phyloP scores from a whole-genome alignment of 2,888 invertebrate species.

The Yponomeuta plumbellus region DNA sequence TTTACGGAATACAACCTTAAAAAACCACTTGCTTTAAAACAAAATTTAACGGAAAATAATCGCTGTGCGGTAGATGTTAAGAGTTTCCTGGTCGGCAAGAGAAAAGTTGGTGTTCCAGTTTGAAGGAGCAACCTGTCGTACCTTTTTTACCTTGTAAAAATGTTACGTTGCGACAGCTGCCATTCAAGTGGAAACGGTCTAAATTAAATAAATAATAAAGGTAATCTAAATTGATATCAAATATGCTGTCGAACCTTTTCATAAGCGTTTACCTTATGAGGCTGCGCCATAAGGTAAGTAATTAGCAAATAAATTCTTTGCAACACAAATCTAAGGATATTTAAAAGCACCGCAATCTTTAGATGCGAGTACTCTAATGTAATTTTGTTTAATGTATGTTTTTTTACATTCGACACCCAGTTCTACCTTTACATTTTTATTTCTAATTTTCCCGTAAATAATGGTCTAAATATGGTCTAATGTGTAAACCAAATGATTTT shows the following conservation, averaged over 20 bases:
- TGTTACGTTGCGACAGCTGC: conserved; percentile 3
- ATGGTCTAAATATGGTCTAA: too few species aligned
- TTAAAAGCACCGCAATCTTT: too few species aligned
- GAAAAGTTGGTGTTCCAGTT: neutral
- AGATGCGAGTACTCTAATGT: too few species aligned
- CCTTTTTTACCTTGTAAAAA: conserved; percentile 1
- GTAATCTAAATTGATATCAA: neutral
- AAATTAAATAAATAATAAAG: neutral
- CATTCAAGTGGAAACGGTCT: conserved; percentile 9
- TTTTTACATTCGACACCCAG: too few species aligned
- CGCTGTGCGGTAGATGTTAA: neutral
- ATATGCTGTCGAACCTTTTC: neutral
- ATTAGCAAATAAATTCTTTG: too few species aligned
- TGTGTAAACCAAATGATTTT: too few species aligned
- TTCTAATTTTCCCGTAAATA: too few species aligned
- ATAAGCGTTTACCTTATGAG: too few species aligned
- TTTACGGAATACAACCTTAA: neutral
- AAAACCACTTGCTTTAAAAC: neutral
- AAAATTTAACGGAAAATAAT: neutral
- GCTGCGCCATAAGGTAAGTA: too few species aligned
- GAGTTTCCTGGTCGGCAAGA: neutral
- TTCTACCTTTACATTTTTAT: too few species aligned
- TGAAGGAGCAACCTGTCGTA: neutral
- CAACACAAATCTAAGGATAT: too few species aligned
- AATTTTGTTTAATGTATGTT: too few species aligned